These are phyloP conservation scores for Ctenomys sociabilis DNA, from an alignment of 2,113 vertebrate species.

Conservation along the genomic window DNA sequence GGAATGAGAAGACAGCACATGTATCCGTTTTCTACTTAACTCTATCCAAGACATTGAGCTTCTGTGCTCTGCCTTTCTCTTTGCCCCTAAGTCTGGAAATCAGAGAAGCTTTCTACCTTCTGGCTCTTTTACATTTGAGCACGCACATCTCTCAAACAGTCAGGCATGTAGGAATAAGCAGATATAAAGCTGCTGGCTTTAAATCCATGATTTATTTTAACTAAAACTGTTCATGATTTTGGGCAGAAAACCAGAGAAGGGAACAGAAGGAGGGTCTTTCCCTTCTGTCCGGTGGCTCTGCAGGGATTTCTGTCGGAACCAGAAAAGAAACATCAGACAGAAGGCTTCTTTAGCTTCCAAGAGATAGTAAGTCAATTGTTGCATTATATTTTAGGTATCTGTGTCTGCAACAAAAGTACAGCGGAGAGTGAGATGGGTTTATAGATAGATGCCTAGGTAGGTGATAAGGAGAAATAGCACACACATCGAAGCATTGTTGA, in stretches of 20 bases:
- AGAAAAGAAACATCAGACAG: conserved; percentile 72
- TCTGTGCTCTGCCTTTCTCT: not conserved
- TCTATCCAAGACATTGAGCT: not conserved
- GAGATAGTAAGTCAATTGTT: conserved; percentile 73
- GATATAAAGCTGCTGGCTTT: conserved; percentile 60
- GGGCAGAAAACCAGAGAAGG: conserved; percentile 63
- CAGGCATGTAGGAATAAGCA: conserved; percentile 51
- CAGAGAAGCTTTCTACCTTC: not conserved
- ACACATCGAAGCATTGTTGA: conserved; percentile 34
- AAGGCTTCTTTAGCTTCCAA: conserved; percentile 74
- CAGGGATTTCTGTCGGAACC: conserved; percentile 74
- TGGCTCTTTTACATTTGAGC: conserved; percentile 25
- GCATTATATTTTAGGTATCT: conserved; percentile 62
- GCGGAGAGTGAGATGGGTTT: conserved; percentile 61
- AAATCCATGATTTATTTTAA: conserved; percentile 58
- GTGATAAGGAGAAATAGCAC: conserved; percentile 48
- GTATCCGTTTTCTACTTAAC: not conserved
- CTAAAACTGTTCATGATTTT: conserved; percentile 66
- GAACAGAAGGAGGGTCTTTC: conserved; percentile 71
- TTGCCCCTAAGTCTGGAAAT: not conserved
- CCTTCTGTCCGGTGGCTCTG: conserved; percentile 67
- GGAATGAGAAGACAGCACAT: not conserved
- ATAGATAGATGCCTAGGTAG: conserved; percentile 59
- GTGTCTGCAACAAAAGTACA: not conserved
- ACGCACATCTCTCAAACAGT: conserved; percentile 37